Evolutionary conservation across 2,888 invertebrate species (phyloP).

Genomic region (Drosophila tanythrix): DNA sequence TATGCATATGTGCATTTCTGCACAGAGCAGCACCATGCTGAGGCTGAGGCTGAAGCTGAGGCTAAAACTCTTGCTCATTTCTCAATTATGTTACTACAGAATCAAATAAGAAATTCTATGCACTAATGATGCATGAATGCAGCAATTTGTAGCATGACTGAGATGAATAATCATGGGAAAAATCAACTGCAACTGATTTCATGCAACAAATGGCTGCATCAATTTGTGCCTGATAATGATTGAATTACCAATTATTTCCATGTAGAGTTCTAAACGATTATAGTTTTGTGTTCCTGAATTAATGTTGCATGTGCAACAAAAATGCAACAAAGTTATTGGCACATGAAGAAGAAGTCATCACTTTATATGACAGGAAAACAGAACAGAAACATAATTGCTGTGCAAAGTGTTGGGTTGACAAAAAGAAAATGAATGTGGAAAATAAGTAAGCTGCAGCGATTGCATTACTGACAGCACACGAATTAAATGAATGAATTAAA

Average conservation of each 20-base stretch:
- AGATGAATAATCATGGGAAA: too few relatives aligned
- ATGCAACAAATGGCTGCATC: background rate
- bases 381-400: background rate
- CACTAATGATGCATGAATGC: background rate
- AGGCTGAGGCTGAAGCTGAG: too few relatives aligned
- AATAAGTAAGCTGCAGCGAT: background rate
- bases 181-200: background rate
- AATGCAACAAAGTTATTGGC: slow-evolving; percentile 55
- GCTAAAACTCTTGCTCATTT: background rate
- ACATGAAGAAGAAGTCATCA: slow-evolving; percentile 35
- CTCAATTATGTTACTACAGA: background rate
- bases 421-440: too few relatives aligned
- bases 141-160: background rate
- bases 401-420: background rate
- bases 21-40: background rate
- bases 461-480: background rate
- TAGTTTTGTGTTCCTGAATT: slow-evolving; percentile 45
- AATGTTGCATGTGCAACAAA: slow-evolving; percentile 43
- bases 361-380: background rate
- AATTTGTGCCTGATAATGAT: background rate
- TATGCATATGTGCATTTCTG: background rate
- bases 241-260: background rate
- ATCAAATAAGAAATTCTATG: background rate
- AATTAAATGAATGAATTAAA: background rate
- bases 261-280: background rate